These are phyloP conservation scores for Orientallactaga bullata DNA, from an alignment of 2,113 vertebrate genomes.

Conservation along the genomic window DNA sequence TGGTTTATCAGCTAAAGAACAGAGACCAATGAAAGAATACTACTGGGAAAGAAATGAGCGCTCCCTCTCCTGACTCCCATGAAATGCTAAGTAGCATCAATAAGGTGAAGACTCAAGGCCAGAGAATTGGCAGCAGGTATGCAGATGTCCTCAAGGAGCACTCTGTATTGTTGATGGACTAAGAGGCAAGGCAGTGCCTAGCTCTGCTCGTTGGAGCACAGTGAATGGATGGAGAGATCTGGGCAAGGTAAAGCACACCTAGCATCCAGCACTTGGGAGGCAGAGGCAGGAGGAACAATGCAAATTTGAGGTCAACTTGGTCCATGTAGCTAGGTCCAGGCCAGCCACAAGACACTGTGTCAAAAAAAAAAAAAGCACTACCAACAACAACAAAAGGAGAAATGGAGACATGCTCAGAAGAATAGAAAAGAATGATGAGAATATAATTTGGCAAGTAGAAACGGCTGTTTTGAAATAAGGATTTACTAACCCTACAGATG, in stretches of 20 bases:
- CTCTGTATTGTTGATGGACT: background rate
- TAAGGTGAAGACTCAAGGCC: conserved; percentile 57
- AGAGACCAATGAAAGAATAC: conserved; percentile 72
- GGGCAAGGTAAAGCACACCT: background rate
- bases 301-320: background rate
- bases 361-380: too few relatives aligned
- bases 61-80: conserved; percentile 36
- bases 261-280: too few relatives aligned
- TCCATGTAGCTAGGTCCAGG: background rate
- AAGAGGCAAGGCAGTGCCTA: background rate
- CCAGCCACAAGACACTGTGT: background rate
- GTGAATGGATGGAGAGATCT: background rate
- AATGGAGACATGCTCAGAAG: background rate
- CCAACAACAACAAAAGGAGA: fast-evolving
- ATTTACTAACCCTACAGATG: too few relatives aligned
- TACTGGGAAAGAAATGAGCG: conserved; percentile 64
- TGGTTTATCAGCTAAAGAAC: conserved; percentile 60
- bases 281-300: background rate
- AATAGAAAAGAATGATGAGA: background rate
- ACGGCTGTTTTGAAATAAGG: conserved; percentile 14
- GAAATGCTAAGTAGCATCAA: conserved; percentile 68
- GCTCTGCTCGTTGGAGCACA: background rate
- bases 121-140: background rate
- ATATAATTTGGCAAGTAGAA: conserved; percentile 42
- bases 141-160: background rate